Evolutionary conservation across 2,888 invertebrate genomes (phyloP), one percentile per base, ranked within the genome.

Genomic region (Macropis europaea): DNA sequence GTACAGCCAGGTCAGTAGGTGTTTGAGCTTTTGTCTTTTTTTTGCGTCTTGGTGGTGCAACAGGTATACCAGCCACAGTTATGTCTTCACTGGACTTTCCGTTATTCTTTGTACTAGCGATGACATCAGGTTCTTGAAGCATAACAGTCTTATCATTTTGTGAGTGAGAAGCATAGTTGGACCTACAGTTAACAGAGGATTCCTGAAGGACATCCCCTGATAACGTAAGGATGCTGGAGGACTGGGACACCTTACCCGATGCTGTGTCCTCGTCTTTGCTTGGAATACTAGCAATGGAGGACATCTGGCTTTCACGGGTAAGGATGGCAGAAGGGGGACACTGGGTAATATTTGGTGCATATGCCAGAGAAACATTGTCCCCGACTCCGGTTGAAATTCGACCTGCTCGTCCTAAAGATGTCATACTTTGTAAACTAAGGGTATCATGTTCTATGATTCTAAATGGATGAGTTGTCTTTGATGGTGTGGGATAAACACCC

Each of bases 401-500:
- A 26, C 96, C 96, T 73, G 96, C 94, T 82, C 97, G 92, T 22
- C 97, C 97, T 64, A 97, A 91, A 50, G 97, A 97, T 82, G 96
- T 96, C 92, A 97, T 95, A 87, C 97, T 97, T 89, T 97, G 96
- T 82, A 97, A 91, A 88, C 96, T 97, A 89, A 96, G 93, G 13
- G 96, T 94, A 90, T 97, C 97, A 84, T 96, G 96, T 81, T 97
- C 96, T 84, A 97, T 96, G 76, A 97, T 95, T 87, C 95, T 92
- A 87, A 96, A 96, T 17, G 96, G 96, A 90, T 96, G 96, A 66
- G 92, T 91, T 47, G 93, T 92, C 83, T 93, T 93, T 53, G 92
- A 92, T 71, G 93, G 92, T 32, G 91, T 91, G 6, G 94, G 93
- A 88, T 93, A 95, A 11, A 95, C 93, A 69, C 95, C 95, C 84